Evolutionary conservation across 1,140 invertebrate species (phyloP), one percentile per base, ranked within the genome.

Genomic region (Drosophila nigrodunni): DNA sequence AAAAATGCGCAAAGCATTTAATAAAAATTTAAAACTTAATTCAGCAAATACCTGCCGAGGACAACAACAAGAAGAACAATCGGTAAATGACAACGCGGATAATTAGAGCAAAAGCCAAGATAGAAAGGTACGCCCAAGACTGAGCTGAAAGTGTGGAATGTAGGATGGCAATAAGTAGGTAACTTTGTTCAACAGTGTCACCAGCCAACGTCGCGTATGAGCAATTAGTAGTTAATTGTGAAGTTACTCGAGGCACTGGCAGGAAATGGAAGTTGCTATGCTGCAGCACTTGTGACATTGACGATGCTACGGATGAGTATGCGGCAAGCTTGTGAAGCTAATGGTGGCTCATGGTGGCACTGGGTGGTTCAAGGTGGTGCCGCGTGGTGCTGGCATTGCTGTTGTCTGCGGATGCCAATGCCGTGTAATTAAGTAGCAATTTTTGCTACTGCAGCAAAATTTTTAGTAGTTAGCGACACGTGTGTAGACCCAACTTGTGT

Each of bases 21-120:
- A 83, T 89, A 88, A 80, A 89, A 88, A 83, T 88, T 89, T 88
- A 88, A 88, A 89, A 88, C 83, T 89, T 89, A 88, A 89, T 89
- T 89, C 70, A 78, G 74, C 78, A 85, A 88, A 89, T 89, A 77
- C 69, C 83, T 68, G 81, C 50, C 35, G 49, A 59, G 61, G 46
- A 64, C 46, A 39, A 39, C 55, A 46, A 55, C 77, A 80, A 67
- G 54, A 67, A 46, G 37, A 46, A 60, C 7, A 49, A 34, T 15
- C 18, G 57, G 44, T 61, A 66, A 77, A 55, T 80, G 83, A 88
- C 83, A 87, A 73, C 58, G 77, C 73, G 59, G 83, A 87, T 87
- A 87, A 87, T 87, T 87, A 74, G 62, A 69, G 71, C 75, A 62
- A 62, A 78, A 75, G 65, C 41, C 57, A 70, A 43, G 61, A 34